phyloP scores from a whole-genome alignment of 2,113 vertebrate genomes.

The Cebus imitator region DNA sequence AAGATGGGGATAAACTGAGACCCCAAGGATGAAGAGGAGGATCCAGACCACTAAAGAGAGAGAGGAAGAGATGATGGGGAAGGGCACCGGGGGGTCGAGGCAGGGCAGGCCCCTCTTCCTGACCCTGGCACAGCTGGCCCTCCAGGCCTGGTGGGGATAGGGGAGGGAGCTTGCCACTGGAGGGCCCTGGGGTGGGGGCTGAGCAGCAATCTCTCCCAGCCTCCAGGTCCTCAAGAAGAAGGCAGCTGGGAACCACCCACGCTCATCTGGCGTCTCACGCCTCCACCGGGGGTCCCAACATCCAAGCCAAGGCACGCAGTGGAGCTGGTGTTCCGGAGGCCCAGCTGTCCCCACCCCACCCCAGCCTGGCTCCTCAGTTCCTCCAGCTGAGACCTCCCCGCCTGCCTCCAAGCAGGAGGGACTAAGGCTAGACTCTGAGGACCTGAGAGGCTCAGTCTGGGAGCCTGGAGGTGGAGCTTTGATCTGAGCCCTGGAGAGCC shows the following conservation, averaged over 20 bases:
- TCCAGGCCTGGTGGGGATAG: not conserved
- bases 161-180: not conserved
- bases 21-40: not conserved
- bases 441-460: not conserved
- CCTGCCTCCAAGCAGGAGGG: not conserved
- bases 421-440: not conserved
- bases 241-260: constrained; percentile 77
- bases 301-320: constrained; percentile 56
- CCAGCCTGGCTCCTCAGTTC: not conserved
- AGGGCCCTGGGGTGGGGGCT: not conserved
- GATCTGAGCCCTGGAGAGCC: not conserved
- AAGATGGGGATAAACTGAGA: not conserved
- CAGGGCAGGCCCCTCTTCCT: not conserved
- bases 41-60: not conserved
- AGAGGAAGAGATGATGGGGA: not conserved
- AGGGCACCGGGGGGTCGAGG: not conserved
- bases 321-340: constrained; percentile 48
- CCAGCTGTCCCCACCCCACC: constrained; percentile 38
- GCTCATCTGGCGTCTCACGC: constrained; percentile 68
- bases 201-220: constrained; percentile 12
- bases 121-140: not conserved
- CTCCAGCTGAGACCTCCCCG: not conserved
- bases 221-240: constrained; percentile 51
- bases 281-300: constrained; percentile 71
- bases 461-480: not conserved